Base-by-base conservation (phyloP, 2,113 vertebrate species). In the Uropsilus gracilis region DNA sequence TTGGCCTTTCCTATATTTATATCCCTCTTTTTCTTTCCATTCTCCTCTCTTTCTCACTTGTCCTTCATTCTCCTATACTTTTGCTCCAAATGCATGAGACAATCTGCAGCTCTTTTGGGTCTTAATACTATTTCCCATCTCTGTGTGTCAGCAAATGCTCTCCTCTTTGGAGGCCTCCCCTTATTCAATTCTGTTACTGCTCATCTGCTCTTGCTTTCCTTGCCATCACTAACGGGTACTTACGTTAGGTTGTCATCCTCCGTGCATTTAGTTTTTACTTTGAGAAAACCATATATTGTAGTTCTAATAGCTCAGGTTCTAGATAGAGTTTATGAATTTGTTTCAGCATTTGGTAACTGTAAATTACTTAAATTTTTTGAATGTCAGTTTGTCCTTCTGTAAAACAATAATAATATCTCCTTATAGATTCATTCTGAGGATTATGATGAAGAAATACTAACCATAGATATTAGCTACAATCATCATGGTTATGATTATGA, bases 361-460 rank as follows among this genome's bases (percentile, higher is more conserved):
- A 94, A 89, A 57, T 85, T 69, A 69, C 16, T 42, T 90, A 14
- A 32, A 55, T 26, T 72, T 48, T 84, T 68, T 59, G 46, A 63
- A 87, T 87, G 59, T 88, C 50, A 89, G 75, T 69, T 82, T 94
- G 37, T 91, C 48, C 28, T 93, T 69, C 32, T 69, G 39, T 72
- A 75, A 75, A 66, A n/a, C 61, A 37, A 55, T 14, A 18, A 39
- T 66, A 26, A 37, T 73, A 37, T 64, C 34, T 90, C 14, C 39
- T 77, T 37, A 68, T 16, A 85, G 63, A 85, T 22, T 91, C 86
- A 61, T 53, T 80, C 8, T 77, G 46, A 86, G 7, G 39, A 42
- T 76, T 87, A 90, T 59, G 53, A 14, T 69, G 77, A 59, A 55
- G 20, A 26, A 66, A 61, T 4, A 61, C 16, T 90, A 80, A 81